Percentiles rank a stretch among this genome's conserved stretches.
These are phyloP conservation scores for Conchocele bisecta DNA, from an alignment of 2,888 invertebrate genomes.

Conservation along the genomic window DNA sequence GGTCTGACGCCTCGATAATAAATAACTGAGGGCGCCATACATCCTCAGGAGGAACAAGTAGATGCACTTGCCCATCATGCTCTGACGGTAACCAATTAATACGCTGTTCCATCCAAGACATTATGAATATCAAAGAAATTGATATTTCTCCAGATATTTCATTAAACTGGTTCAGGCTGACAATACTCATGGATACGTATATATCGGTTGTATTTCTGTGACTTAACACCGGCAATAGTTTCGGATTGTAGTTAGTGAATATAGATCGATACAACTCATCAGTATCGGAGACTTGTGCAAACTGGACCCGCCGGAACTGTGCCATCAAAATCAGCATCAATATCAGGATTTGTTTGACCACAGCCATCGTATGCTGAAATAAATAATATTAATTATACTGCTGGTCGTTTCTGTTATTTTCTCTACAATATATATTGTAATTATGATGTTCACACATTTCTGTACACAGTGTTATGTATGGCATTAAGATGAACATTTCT, in stretches of 20 bases:
- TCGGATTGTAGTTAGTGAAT: neutral
- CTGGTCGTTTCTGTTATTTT: too few species aligned
- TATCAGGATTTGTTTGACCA: too few species aligned
- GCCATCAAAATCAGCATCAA: too few species aligned
- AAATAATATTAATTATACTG: too few species aligned
- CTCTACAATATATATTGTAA: too few species aligned
- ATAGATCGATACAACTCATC: too few species aligned
- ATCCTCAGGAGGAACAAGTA: conserved; percentile 13
- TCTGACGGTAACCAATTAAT: conserved; percentile 1
- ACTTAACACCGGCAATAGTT: neutral
- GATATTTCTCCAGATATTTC: neutral
- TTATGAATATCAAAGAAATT: neutral
- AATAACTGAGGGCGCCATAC: conserved; percentile 42
- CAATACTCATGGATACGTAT: neutral
- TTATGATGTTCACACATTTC: too few species aligned
- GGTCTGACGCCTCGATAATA: conserved; percentile 18
- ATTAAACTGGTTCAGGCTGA: conserved; percentile 1
- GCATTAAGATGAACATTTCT: too few species aligned
- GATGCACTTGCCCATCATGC: conserved; percentile 9
- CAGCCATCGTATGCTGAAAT: too few species aligned
- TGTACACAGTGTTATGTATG: too few species aligned
- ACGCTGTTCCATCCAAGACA: neutral
- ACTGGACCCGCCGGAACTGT: too few species aligned
- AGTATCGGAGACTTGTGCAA: too few species aligned
- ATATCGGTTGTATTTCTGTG: neutral